These are phyloP conservation scores for Mythimna impura DNA, from an alignment of 2,888 invertebrate genomes.

Conservation along the genomic window DNA sequence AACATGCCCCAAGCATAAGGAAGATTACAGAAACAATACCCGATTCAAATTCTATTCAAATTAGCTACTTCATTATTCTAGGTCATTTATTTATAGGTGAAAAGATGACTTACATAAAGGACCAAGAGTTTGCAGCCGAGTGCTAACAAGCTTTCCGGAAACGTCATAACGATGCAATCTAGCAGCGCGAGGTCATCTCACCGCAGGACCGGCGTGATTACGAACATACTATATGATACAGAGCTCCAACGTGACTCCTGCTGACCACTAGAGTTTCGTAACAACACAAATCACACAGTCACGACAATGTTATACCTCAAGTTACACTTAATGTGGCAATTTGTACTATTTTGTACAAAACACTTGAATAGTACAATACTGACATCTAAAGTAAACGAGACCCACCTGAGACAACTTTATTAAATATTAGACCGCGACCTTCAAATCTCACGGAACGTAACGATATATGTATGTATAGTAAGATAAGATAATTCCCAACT, in stretches of 20 bases:
- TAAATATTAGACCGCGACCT: conserved; percentile 71
- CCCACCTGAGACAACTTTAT: conserved; percentile 75
- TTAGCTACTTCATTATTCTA: background rate
- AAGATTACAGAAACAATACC: conserved; percentile 28
- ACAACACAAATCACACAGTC: conserved; percentile 69
- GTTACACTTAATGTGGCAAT: conserved; percentile 39
- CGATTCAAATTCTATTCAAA: conserved; percentile 34
- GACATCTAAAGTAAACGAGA: conserved; percentile 72
- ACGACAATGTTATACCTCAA: conserved; percentile 63
- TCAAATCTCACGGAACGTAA: conserved; percentile 66
- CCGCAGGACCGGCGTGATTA: conserved; percentile 67
- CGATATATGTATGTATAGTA: conserved; percentile 62
- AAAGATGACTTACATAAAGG: conserved; percentile 72
- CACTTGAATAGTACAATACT: conserved; percentile 55
- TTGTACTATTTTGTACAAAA: conserved; percentile 44
- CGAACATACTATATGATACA: conserved; percentile 56
- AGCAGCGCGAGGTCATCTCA: conserved; percentile 74
- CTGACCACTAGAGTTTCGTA: conserved; percentile 60
- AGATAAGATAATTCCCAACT: conserved; percentile 83
- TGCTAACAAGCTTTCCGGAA: conserved; percentile 75
- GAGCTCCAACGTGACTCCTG: conserved; percentile 59
- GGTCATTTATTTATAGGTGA: conserved; percentile 32
- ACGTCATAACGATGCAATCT: conserved; percentile 73
- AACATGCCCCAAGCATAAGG: conserved; percentile 19
- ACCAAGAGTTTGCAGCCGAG: conserved; percentile 70